These are phyloP conservation scores for Syrista parreyssii DNA, from an alignment of 2,888 invertebrate species.

Conservation along the genomic window DNA sequence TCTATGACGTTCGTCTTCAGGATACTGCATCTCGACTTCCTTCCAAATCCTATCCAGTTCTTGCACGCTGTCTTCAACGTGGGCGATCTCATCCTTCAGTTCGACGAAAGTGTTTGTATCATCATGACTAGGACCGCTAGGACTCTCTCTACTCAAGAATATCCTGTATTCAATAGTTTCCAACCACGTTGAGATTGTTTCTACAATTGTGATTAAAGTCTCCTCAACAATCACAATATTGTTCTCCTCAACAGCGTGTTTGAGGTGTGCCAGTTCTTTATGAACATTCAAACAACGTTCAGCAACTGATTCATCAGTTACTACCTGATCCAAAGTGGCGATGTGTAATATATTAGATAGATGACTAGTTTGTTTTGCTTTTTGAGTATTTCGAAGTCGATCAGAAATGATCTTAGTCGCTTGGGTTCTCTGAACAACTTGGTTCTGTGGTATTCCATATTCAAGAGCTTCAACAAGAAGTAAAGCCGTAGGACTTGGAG, in stretches of 20 bases:
- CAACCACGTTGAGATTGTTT: constrained; percentile 85
- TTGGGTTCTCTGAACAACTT: constrained; percentile 68
- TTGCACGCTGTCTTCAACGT: constrained; percentile 75
- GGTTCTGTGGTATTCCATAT: constrained; percentile 46
- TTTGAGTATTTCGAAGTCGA: constrained; percentile 70
- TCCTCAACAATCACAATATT: constrained; percentile 72
- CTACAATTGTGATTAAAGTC: constrained; percentile 79
- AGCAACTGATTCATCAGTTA: constrained; percentile 69
- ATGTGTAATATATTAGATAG: constrained; percentile 74
- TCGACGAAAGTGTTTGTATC: constrained; percentile 67
- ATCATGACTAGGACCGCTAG: constrained; percentile 43
- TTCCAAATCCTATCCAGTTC: constrained; percentile 73
- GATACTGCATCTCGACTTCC: constrained; percentile 48
- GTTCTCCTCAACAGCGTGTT: constrained; percentile 72
- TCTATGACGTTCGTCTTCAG: constrained; percentile 66
- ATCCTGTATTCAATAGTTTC: constrained; percentile 87
- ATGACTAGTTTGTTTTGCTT: constrained; percentile 69
- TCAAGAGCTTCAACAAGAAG: constrained; percentile 50
- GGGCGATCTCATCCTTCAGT: constrained; percentile 74
- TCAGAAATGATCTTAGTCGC: constrained; percentile 69
- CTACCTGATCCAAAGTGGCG: constrained; percentile 71
- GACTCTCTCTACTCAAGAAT: constrained; percentile 67
- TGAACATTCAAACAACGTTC: constrained; percentile 72
- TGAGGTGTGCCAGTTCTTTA: constrained; percentile 71
- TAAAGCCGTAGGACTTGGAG: constrained; percentile 40